A percentile compares a stretch with the other conserved stretches of the same genome.
phyloP scores from a whole-genome alignment of 2,797 vertebrate genomes.

The Pseudotriccus pelzelni region DNA sequence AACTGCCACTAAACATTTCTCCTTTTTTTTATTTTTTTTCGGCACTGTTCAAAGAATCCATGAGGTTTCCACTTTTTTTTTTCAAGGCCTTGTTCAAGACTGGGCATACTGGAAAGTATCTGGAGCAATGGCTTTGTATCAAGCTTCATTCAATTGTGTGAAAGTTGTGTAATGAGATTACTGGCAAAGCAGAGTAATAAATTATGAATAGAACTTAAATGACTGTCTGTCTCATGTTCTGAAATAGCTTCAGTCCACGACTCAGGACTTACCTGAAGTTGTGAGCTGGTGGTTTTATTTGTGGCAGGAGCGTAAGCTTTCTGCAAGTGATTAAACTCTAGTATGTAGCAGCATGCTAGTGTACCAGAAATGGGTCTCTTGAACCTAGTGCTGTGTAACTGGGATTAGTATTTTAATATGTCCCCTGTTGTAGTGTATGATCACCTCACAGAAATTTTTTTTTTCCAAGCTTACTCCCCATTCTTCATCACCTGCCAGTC shows the following conservation, averaged over 20 bases:
- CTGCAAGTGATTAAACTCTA: not conserved
- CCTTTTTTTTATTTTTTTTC: not conserved
- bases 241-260: not conserved
- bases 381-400: not conserved
- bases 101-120: not conserved
- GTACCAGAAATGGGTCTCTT: not conserved
- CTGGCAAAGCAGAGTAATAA: not conserved
- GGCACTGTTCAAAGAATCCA: not conserved
- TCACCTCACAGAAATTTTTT: not conserved
- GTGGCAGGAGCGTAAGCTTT: not conserved
- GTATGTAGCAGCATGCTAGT: not conserved
- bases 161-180: slow-evolving; percentile 11
- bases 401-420: not conserved
- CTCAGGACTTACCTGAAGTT: not conserved
- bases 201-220: not conserved
- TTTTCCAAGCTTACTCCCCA: not conserved
- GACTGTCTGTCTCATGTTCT: not conserved
- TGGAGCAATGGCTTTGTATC: not conserved
- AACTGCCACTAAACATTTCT: not conserved
- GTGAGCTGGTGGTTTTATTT: not conserved
- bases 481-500: not conserved
- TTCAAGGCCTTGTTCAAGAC: not conserved
- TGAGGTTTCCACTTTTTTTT: not conserved
- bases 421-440: not conserved
- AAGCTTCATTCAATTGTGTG: not conserved